A percentile compares a stretch with the other conserved stretches of the same genome.
Conservation (phyloP, 2,888 invertebrate species). For the Dysmachus trigonus region DNA sequence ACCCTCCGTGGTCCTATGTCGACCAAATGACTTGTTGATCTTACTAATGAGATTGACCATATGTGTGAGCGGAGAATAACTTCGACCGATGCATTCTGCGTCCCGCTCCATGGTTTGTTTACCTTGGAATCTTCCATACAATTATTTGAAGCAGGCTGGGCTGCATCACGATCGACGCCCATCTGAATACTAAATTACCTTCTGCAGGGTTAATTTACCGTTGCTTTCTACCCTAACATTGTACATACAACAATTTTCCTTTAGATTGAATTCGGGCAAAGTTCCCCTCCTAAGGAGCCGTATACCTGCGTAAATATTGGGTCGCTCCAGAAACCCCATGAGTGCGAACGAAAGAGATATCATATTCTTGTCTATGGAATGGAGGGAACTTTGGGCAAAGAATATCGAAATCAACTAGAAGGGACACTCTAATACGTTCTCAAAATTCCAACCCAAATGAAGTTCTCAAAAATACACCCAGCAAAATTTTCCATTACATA, state of each 20-base stretch:
- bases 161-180: conserved; percentile 25
- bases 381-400: too few species aligned
- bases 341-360: too few species aligned
- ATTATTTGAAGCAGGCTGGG: conserved; percentile 13
- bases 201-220: conserved; percentile 14
- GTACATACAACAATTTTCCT: background rate
- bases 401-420: too few species aligned
- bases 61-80: background rate
- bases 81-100: background rate
- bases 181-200: conserved; percentile 26
- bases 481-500: too few species aligned
- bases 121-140: conserved; percentile 9
- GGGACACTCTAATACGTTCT: too few species aligned
- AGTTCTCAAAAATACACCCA: too few species aligned
- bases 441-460: too few species aligned
- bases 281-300: too few species aligned
- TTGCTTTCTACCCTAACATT: background rate
- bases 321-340: too few species aligned
- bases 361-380: too few species aligned
- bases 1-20: conserved; percentile 11
- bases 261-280: conserved; percentile 3
- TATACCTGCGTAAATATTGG: too few species aligned
- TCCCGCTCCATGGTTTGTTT: conserved; percentile 12
- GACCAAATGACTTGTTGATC: conserved; percentile 46
- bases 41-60: conserved; percentile 47